Evolutionary conservation across 2,888 invertebrate species (phyloP), one percentile per base, ranked within the genome.

Genomic region (Drosophila conformis): DNA sequence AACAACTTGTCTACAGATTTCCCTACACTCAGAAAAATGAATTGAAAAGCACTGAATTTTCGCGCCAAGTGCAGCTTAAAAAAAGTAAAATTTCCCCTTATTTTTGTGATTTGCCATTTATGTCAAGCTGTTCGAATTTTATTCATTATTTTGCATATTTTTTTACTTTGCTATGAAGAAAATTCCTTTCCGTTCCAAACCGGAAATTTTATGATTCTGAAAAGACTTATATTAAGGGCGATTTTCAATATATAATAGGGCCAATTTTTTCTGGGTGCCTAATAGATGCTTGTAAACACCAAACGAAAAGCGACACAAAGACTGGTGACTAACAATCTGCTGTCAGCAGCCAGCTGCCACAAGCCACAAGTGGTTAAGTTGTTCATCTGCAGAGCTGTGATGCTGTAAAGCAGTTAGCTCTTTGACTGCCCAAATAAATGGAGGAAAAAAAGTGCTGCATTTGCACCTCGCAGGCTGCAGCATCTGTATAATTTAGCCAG

Each of bases 311-410:
- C 56, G 61, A 29, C 52, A 52, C 52, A 29, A 31, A 42, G 42
- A 18, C 33, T n/a, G 27, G n/a, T 56, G 27, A 40, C 62, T 52
- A 61, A 60, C 75, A 65, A 74, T 51, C 53, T 59, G 73, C 60
- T 65, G 74, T 60, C 67, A 49, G 52, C 64, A 58, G 65, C 67
- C 84, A 83, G 86, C 82, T 82, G 84, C 84, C 87, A 73, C 85
- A 69, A 87, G 87, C 85, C 89, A 74, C 80, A 67, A 75, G 76
- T 66, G 61, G 76, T 83, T 65, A 56, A 46, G 59, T 36, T 63
- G 83, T 68, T 61, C 51, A 59, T 48, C 60, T 72, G 64, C 69
- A 40, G 51, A 46, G 59, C 46, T 65, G 83, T 65, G 56, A 63
- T 46, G 51, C 63, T 75, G 66, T 70, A 60, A 57, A 63, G 83